Base-by-base conservation (phyloP, 2,888 invertebrate genomes). In the Calameuta idolon region DNA sequence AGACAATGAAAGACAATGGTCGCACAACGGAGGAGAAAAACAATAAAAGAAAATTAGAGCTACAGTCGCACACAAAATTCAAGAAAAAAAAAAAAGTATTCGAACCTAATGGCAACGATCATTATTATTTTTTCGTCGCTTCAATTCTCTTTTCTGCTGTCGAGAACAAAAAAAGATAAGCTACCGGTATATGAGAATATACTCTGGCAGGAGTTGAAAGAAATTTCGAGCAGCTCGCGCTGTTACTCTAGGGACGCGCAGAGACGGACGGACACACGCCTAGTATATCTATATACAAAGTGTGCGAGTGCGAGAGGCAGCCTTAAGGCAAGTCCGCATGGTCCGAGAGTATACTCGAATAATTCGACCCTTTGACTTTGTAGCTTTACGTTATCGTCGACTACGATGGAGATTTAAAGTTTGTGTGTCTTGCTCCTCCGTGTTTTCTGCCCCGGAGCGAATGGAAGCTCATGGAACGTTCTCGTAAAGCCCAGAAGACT, bases 351-450 rank as follows among this genome's bases (percentile, higher is more conserved):
- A 40, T 40, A 40, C 40, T 23, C 40, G 40, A 40, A 40, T 23
- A 55, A 55, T 55, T 23, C 55, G 55, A 55, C 23, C 55, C 55
- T 23, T 55, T 40, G 40, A 40, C 40, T 15, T 40, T 23, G 55
- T 55, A 55, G 55, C 55, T 55, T 55, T 55, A 55, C 23, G 55
- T 0, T 55, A 23, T 23, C 55, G 55, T 55, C 55, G 5, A 55
- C 55, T 55, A 2, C 23, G 23, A 55, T 9, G 23, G 9, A 55
- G 23, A 23, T 23, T 55, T 23, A 73, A 78, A 40, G 75, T 78
- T 78, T 76, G 78, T 69, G 79, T 82, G 83, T 79, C 81, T 85
- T 83, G 84, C 84, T 85, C 83, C 85, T 85, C 85, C 85, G 75
- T 83, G 78, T 84, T 34, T 74, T 9, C 55, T 23, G 55, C 23